phyloP scores from a whole-genome alignment of 2,888 invertebrate species.

The Ecliptopera silaceata region DNA sequence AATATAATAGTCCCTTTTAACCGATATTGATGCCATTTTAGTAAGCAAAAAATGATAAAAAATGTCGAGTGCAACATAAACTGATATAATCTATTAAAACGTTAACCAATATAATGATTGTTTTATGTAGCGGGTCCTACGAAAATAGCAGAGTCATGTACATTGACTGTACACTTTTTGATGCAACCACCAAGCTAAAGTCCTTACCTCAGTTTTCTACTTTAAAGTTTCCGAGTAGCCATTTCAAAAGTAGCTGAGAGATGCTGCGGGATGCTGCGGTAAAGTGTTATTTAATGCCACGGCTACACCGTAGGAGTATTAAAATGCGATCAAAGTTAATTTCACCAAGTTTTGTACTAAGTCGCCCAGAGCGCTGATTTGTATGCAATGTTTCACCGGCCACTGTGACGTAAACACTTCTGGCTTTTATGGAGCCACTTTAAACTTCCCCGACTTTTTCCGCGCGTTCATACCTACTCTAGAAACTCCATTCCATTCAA shows the following conservation, averaged over 20 bases:
- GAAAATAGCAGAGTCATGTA: too few relatives aligned
- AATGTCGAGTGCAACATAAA: too few relatives aligned
- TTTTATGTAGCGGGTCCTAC: too few relatives aligned
- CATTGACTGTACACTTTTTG: constrained; percentile 35
- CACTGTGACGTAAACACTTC: constrained; percentile 50
- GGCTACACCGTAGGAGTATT: constrained; percentile 50
- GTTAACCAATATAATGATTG: too few relatives aligned
- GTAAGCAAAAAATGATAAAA: too few relatives aligned
- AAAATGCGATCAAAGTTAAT: constrained; percentile 67
- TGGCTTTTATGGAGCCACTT: constrained; percentile 49
- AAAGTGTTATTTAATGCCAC: constrained; percentile 57
- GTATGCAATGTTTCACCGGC: constrained; percentile 57
- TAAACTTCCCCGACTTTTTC: constrained; percentile 53
- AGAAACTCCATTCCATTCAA: constrained; percentile 41
- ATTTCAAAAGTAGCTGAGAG: constrained; percentile 58
- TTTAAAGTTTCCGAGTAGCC: constrained; percentile 39
- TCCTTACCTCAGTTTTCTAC: constrained; percentile 23
- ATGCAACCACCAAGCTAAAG: constrained; percentile 29
- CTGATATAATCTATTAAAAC: too few relatives aligned
- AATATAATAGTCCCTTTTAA: too few relatives aligned
- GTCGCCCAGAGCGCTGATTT: constrained; percentile 57
- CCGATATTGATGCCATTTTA: too few relatives aligned
- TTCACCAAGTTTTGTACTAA: constrained; percentile 53
- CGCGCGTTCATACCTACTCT: constrained; percentile 44
- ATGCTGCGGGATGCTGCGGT: constrained; percentile 46